Evolutionary conservation across 2,113 vertebrate genomes (phyloP).

Genomic region (Gallinago jamesoni): DNA sequence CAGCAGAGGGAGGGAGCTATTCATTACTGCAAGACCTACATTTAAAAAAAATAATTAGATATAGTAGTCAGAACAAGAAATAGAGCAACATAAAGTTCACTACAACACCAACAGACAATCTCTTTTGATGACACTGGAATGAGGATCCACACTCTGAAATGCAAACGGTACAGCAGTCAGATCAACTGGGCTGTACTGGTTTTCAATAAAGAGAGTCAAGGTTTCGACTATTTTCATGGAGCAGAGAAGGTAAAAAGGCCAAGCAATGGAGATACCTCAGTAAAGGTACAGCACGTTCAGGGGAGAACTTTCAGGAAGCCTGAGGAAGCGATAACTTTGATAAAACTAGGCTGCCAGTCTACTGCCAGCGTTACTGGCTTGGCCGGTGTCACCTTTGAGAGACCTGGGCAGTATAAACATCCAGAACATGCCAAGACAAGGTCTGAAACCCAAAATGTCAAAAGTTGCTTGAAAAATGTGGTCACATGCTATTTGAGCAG

Average conservation of each 20-base stretch:
- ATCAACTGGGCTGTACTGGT: background rate
- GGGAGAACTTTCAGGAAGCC: background rate
- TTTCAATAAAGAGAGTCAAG: background rate
- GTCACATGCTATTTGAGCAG: background rate
- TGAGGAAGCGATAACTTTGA: background rate
- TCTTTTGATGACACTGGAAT: background rate
- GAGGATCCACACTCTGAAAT: background rate
- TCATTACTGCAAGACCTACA: background rate
- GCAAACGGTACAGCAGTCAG: background rate
- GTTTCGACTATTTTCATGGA: background rate
- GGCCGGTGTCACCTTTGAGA: background rate
- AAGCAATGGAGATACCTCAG: background rate
- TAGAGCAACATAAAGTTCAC: background rate
- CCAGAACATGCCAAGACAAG: background rate
- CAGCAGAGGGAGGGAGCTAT: background rate
- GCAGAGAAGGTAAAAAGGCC: background rate
- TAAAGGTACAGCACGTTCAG: background rate
- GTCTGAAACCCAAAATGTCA: background rate
- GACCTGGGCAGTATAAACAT: background rate
- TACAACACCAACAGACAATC: background rate
- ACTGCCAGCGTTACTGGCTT: background rate
- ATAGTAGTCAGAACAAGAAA: background rate
- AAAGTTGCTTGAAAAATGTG: background rate
- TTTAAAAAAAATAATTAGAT: background rate
- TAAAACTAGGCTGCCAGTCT: background rate